A percentile compares a stretch with the other conserved stretches of the same genome.
phyloP scores from a whole-genome alignment of 1,140 invertebrate species.

The Leptinotarsa lineolata region DNA sequence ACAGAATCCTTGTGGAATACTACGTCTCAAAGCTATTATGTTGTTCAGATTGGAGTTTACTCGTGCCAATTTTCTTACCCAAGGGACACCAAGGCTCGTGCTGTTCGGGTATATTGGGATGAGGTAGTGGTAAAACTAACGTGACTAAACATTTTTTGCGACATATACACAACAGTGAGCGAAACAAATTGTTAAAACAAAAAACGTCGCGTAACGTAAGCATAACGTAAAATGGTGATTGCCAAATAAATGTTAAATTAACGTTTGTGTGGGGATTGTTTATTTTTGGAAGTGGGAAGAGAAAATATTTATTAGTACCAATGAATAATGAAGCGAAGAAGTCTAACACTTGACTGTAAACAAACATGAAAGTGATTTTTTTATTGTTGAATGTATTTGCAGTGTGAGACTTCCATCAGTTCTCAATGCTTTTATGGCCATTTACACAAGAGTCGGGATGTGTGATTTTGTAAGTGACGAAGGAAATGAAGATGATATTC shows the following conservation, averaged over 20 bases:
- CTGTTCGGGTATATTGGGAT: slow-evolving; percentile 82
- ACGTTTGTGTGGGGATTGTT: slow-evolving; percentile 4
- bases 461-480: too few relatives aligned
- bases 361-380: too few relatives aligned
- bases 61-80: slow-evolving; percentile 62
- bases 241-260: slow-evolving; percentile 1
- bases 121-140: slow-evolving; percentile 79
- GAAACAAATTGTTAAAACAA: slow-evolving; percentile 6
- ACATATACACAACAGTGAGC: not conserved
- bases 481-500: too few relatives aligned
- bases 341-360: not conserved
- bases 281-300: slow-evolving; percentile 17
- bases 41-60: not conserved
- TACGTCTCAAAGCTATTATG: not conserved
- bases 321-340: slow-evolving; percentile 11
- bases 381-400: too few relatives aligned
- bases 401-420: too few relatives aligned
- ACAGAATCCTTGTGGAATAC: too few relatives aligned
- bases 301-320: slow-evolving; percentile 19
- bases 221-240: not conserved
- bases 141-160: slow-evolving; percentile 56
- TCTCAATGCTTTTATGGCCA: too few relatives aligned
- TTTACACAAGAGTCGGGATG: too few relatives aligned
- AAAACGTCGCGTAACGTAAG: not conserved
- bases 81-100: slow-evolving; percentile 85